Evolutionary conservation across 2,113 vertebrate genomes (phyloP).

Genomic region (Antechinus flavipes): DNA sequence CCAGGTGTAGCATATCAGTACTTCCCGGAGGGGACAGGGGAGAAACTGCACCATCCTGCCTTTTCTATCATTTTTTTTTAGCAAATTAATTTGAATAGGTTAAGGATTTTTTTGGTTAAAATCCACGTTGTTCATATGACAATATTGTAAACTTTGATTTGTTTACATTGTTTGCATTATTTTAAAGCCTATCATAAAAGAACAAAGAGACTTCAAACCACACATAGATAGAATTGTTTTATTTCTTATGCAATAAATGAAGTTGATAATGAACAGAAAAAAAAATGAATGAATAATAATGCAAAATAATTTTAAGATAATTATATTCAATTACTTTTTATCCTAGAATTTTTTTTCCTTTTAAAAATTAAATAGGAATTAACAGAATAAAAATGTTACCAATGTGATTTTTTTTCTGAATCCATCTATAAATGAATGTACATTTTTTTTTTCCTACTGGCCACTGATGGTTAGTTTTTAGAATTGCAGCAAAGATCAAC

Average conservation of each 20-base stretch:
- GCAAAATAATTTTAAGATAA: not conserved
- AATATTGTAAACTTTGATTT: not conserved
- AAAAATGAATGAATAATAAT: not conserved
- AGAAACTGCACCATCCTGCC: slow-evolving; percentile 17
- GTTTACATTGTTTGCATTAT: not conserved
- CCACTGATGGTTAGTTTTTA: not conserved
- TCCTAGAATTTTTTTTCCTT: not conserved
- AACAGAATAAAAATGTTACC: not conserved
- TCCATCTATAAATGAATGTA: not conserved
- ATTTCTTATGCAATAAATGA: not conserved
- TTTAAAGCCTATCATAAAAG: not conserved
- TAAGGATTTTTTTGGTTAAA: not conserved
- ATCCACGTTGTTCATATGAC: not conserved
- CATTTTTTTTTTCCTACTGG: not conserved
- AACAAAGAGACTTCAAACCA: not conserved
- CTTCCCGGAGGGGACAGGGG: not conserved
- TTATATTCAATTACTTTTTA: not conserved
- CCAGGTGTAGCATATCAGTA: not conserved
- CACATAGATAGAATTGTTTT: not conserved
- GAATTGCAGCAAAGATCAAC: not conserved
- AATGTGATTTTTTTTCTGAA: not conserved
- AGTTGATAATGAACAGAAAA: not conserved
- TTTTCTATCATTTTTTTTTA: not conserved
- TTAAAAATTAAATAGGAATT: not conserved
- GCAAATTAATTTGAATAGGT: not conserved